Conservation (phyloP, 2,888 invertebrate genomes). For the Cantharis flavilabris region DNA sequence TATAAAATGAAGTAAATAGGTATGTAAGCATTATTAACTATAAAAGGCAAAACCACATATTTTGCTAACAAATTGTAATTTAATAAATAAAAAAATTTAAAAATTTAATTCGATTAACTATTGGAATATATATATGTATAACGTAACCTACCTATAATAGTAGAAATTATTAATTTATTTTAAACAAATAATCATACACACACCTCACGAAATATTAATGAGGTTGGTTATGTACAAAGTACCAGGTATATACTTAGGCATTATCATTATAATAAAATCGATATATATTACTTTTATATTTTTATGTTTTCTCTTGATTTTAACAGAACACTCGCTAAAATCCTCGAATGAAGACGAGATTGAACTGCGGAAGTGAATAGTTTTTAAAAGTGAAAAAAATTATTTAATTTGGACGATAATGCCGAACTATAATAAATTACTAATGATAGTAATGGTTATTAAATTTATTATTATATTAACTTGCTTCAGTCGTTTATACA, state of each 20-base stretch:
- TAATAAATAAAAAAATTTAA: neutral
- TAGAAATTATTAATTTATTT: neutral
- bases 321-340: neutral
- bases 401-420: neutral
- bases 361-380: neutral
- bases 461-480: neutral
- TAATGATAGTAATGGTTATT: neutral
- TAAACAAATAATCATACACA: neutral
- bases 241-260: neutral
- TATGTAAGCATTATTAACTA: neutral
- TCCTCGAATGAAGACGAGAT: neutral
- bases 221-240: neutral
- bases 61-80: neutral
- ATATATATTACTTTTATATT: neutral
- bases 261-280: neutral
- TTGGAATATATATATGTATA: neutral
- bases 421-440: neutral
- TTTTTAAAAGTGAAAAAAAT: neutral
- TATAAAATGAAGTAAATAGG: neutral
- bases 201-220: neutral
- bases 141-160: neutral
- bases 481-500: neutral
- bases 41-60: neutral
- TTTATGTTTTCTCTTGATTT: neutral
- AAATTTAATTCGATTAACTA: neutral